Base-by-base conservation (phyloP, 2,113 vertebrate genomes). In the Plecturocebus donacophilus region DNA sequence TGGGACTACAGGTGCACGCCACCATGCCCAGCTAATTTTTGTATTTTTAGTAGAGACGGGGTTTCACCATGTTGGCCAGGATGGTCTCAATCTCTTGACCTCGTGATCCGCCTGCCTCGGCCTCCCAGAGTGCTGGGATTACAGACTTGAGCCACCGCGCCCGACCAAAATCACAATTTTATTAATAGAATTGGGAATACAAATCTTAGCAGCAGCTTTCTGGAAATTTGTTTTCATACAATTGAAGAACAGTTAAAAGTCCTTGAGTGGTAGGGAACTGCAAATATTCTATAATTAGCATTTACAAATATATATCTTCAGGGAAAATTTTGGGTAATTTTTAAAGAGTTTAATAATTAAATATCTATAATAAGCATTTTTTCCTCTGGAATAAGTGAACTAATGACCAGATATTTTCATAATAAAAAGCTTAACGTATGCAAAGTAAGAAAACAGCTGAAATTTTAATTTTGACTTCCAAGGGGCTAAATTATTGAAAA, bases 381-480 rank as follows among this genome's bases (percentile, higher is more conserved):
- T 82, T 47, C 40, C 82, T 95, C 81, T 87, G 40, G 94, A 89
- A 89, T 97, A 96, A 96, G 94, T 73, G 56, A 84, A 77, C 54
- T 87, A 96, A 90, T 96, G 85, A 56, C 45, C 80, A 94, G 75
- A 77, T 84, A 86, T 91, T 96, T 94, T 91, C 56, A 84, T 75
- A 85, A 73, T 79, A 89, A 89, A 97, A 85, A 96, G 47, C 68
- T 97, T 88, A 81, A 81, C 4, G 13, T 38, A 86, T 27, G 19
- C 64, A 88, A 88, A 95, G 58, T 64, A 77, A 92, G 77, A 45
- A 85, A 90, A 14, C 52, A 87, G 54, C 52, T 79, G 85, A 96
- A 96, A 96, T 87, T 96, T 94, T 94, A 80, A 90, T 96, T 90
- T 95, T 76, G 20, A 87, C 42, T 93, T 93, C 71, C 87, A 92